Evolutionary conservation across 2,113 vertebrate species (phyloP).

Genomic region (Gymnocephalus cernua): DNA sequence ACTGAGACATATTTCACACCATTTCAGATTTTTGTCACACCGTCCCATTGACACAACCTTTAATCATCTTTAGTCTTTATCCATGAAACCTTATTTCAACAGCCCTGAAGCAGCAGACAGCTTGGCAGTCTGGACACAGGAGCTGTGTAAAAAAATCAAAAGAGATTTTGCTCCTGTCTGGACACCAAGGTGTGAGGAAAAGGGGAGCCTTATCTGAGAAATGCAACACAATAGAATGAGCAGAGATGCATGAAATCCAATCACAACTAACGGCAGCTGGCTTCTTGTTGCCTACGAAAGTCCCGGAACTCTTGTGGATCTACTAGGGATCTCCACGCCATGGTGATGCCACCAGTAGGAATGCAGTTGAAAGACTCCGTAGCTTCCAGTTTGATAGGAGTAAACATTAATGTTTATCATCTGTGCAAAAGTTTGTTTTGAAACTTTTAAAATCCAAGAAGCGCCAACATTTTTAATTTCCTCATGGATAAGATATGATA

Average conservation of each 20-base stretch:
- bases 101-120: conserved; percentile 57
- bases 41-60: conserved; percentile 52
- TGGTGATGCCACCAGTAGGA: conserved; percentile 15
- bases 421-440: conserved; percentile 17
- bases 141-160: conserved; percentile 68
- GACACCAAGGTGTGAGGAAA: conserved; percentile 57
- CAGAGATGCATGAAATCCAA: conserved; percentile 73
- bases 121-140: conserved; percentile 36
- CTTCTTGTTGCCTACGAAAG: conserved; percentile 52
- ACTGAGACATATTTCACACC: conserved; percentile 55
- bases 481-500: background rate
- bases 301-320: conserved; percentile 48
- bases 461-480: background rate
- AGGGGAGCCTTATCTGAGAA: conserved; percentile 47
- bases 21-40: conserved; percentile 59
- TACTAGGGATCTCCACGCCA: conserved; percentile 43
- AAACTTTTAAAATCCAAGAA: conserved; percentile 22
- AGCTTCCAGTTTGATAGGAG: conserved; percentile 16
- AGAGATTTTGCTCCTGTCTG: conserved; percentile 64
- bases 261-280: conserved; percentile 70
- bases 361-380: conserved; percentile 25
- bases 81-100: conserved; percentile 67
- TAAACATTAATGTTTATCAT: conserved; percentile 38
- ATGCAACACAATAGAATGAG: conserved; percentile 67
- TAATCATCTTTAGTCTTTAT: conserved; percentile 70